Base-by-base conservation (phyloP, 2,113 vertebrate genomes). In the Noturus placidus region DNA sequence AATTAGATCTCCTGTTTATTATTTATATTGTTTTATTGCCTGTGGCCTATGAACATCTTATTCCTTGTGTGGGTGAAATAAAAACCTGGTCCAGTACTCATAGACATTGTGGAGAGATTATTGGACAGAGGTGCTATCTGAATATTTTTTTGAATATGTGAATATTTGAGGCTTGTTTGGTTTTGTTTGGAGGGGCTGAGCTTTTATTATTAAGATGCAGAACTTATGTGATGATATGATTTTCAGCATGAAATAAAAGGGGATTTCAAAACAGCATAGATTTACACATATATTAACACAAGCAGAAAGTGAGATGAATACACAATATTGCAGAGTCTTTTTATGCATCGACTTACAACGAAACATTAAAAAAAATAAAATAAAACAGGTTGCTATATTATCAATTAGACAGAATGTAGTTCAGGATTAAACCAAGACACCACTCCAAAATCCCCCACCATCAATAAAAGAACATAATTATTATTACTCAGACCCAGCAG, bases 251-350 rank as follows among this genome's bases (percentile, higher is more conserved):
- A 5, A 88, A 61, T n/a, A 84, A 82, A 80, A n/a, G 74, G 52
- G 42, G 80, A 74, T 67, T 84, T 69, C 78, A 70, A 90, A 93
- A 92, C 89, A 92, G 88, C 91, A 90, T 88, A 89, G 42, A 91
- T 90, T 88, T 85, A 77, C 76, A 70, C 89, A 17, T 56, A 91
- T 30, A 87, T 61, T 78, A 83, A 69, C 35, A 35, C 59, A 80
- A 20, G 46, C 38, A 69, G 50, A 69, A 50, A 65, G 56, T 22
- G 11, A 79, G 72, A 67, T 61, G 67, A 50, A 20, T 27, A 30
- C 4, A 57, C 56, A 56, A 50, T 25, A 61, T 56, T 20, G n/a
- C 3, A 35, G 19, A 5, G 25, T 61, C 19, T 10, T 81, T 81
- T 54, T 20, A 72, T 38, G 30, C 33, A 59, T 1, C 15, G 80